Base-by-base conservation (phyloP, 2,888 invertebrate species). In the Noctuana brunneofusca region DNA sequence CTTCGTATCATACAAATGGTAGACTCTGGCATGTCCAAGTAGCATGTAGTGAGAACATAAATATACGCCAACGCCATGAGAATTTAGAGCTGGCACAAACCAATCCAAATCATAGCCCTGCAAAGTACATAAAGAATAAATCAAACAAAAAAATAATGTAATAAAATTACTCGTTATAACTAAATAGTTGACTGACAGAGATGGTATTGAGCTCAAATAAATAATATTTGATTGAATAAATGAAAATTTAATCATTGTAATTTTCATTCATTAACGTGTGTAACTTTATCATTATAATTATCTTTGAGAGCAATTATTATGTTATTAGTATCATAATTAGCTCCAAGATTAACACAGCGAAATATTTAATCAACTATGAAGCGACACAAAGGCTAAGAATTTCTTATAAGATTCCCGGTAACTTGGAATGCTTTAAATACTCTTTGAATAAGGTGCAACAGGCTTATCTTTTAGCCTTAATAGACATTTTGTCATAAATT, bases 1-100 rank as follows among this genome's bases (percentile, higher is more conserved):
- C n/a, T n/a, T n/a, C n/a, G n/a, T 80, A 59, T 94, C 84, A 74
- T 95, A 95, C 41, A 94, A 75, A 54, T 92, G 89, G 73, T 94
- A 96, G 0, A 92, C 94, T 58, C 87, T 89, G 0, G 94, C 94
- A 76, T 96, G 96, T 0, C 94, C 93, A 64, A 93, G 81, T 18
- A 96, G 77, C 59, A 94, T 81, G 71, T 94, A 93, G 74, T 95
- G 94, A 0, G 87, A 86, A 65, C 94, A 95, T 54, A 92, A 75
- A 78, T 96, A 96, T 55, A 93, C 93, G 0, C 91, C 93, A 16
- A 92, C 72, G 4, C 93, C 93, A 49, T 88, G 73, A 1, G 86
- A 81, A 16, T 72, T 70, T 35, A 92, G 57, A 12, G 91, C 91
- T 3, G 94, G 94, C 0, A 93, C 93, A 78, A 93, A 93, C 55